Evolutionary conservation across 2,888 invertebrate species (phyloP), one percentile per base, ranked within the genome.

Genomic region (Periphyllus acericola): DNA sequence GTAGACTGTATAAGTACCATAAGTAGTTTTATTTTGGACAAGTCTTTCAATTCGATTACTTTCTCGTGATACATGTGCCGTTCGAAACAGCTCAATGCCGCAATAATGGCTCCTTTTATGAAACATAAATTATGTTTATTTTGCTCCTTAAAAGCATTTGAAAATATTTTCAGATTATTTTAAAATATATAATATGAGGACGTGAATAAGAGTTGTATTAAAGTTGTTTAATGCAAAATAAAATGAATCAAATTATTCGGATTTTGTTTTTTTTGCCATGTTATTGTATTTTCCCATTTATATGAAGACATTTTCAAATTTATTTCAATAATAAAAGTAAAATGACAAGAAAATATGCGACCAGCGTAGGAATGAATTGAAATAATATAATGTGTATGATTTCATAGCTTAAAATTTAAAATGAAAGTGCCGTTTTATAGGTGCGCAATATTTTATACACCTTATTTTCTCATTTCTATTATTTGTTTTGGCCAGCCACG

Each of bases 51-150:
- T 84, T 84, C 46, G 76, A 76, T 76, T 84, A 76, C n/a, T 40
- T 84, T 84, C 36, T 40, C 32, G 68, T 84, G 66, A 84, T 66
- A 76, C 75, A 76, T 76, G 75, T 25, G 66, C 25, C 40, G 75
- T 84, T 75, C 75, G 21, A 25, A 84, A 76, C 66, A 46, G n/a
- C 75, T 84, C 46, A 32, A 84, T 66, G 32, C 75, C 29, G 60
- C 34, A 66, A 75, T 84, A 84, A 84, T 32, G 66, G 75, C 19
- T 75, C 19, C 60, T 66, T 66, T 76, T 76, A 84, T 76, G 66
- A 66, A 66, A 84, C 25, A 84, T 84, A 84, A 84, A 84, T 66
- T 84, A 84, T 84, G 32, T 84, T 76, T 84, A 84, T 84, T 84
- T 84, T 46, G 66, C 46, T 84, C 25, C 32, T 76, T 84, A 84